These are phyloP conservation scores for Drosophila ananassae DNA, from an alignment of 1,140 invertebrate genomes.

Conservation along the genomic window DNA sequence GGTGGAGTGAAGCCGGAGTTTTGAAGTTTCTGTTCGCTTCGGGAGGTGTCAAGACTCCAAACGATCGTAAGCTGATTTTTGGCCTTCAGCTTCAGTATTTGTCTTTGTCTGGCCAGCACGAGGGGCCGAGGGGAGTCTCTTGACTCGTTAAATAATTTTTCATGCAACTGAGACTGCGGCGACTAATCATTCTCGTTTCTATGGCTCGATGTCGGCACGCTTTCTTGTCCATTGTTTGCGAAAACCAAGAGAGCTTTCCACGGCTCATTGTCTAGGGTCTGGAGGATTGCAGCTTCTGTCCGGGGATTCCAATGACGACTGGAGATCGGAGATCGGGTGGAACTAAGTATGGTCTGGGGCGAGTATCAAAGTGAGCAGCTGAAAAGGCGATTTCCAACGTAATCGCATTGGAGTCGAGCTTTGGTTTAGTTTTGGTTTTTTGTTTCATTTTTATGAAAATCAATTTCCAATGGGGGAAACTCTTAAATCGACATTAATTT, in stretches of 20 bases:
- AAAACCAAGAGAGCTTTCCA: constrained; percentile 42
- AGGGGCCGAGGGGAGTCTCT: constrained; percentile 22
- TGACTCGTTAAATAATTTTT: constrained; percentile 70
- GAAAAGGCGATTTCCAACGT: constrained; percentile 15
- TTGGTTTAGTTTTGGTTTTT: constrained; percentile 40
- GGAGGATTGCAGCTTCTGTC: constrained; percentile 35
- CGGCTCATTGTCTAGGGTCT: constrained; percentile 29
- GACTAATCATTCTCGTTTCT: constrained; percentile 56
- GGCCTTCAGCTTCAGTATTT: constrained; percentile 64
- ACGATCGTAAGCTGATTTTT: constrained; percentile 77
- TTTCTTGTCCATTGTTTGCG: constrained; percentile 55
- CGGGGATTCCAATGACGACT: constrained; percentile 10
- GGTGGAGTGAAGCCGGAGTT: constrained; percentile 37
- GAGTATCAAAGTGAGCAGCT: constrained; percentile 4
- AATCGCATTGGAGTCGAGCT: constrained; percentile 47
- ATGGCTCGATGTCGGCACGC: constrained; percentile 38
- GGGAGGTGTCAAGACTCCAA: constrained; percentile 52
- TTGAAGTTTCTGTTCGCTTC: constrained; percentile 21
- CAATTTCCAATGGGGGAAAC: constrained; percentile 43
- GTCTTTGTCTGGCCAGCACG: constrained; percentile 48
- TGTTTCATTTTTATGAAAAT: constrained; percentile 32
- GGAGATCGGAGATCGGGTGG: constrained; percentile 20
- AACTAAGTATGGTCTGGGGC: constrained; percentile 38
- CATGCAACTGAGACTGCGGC: constrained; percentile 49
- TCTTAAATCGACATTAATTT: constrained; percentile 72